phyloP scores from a whole-genome alignment of 2,797 vertebrate genomes.

The Periparus ater region DNA sequence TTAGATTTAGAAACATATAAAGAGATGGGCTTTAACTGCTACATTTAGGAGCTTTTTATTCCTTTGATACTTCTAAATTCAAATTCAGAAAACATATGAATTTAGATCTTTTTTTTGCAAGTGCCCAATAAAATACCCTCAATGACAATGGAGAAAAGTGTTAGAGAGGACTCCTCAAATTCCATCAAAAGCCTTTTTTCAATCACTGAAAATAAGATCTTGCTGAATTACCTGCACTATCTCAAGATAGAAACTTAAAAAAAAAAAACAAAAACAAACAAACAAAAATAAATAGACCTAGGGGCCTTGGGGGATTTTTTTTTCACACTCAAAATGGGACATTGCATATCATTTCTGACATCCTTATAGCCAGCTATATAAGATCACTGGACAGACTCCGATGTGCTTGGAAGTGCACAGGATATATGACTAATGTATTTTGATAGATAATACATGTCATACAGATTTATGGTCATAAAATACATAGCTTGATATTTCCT shows the following conservation, averaged over 20 bases:
- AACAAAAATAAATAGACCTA: not conserved
- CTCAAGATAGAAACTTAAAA: not conserved
- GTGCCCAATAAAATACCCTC: not conserved
- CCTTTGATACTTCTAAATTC: not conserved
- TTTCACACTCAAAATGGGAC: not conserved
- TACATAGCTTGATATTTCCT: not conserved
- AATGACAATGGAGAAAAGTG: not conserved
- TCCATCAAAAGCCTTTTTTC: not conserved
- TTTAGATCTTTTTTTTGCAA: not conserved
- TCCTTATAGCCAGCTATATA: not conserved
- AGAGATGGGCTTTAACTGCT: not conserved
- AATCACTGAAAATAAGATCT: not conserved
- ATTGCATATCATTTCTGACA: not conserved
- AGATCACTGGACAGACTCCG: not conserved
- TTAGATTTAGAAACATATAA: not conserved
- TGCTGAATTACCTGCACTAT: not conserved
- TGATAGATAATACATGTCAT: not conserved
- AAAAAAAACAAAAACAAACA: not conserved
- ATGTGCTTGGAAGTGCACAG: not conserved
- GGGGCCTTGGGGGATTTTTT: not conserved
- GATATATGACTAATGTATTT: not conserved
- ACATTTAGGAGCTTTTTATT: not conserved
- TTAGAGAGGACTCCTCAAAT: not conserved
- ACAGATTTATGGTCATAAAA: not conserved
- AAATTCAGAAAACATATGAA: not conserved